Evolutionary conservation across 37 sponge, comb jelly and placozoan genomes (phyloP).

Genomic region (Axinella damicornis): DNA sequence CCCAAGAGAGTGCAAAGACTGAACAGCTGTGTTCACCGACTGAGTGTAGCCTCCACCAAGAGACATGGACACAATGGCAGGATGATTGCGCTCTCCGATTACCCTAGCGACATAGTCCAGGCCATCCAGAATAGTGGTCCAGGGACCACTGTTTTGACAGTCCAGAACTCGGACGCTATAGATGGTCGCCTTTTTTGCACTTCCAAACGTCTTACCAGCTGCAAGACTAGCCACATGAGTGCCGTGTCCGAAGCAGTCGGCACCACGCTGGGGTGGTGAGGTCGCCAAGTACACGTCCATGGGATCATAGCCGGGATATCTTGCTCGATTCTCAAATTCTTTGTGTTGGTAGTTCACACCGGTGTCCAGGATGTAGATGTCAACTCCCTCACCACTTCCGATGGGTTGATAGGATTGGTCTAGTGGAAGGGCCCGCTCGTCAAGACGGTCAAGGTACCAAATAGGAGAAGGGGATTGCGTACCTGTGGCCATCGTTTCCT

Average conservation of each 20-base stretch:
- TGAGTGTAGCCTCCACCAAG: slow-evolving; percentile 25
- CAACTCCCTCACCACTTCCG: slow-evolving; percentile 74
- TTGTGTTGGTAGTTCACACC: slow-evolving; percentile 74
- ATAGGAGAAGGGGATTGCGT: not conserved
- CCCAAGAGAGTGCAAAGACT: slow-evolving; percentile 30
- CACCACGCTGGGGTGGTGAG: slow-evolving; percentile 24
- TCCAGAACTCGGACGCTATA: slow-evolving; percentile 72
- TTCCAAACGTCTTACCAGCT: slow-evolving; percentile 63
- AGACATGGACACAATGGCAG: slow-evolving; percentile 72
- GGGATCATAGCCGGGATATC: slow-evolving; percentile 58
- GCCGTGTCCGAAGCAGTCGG: slow-evolving; percentile 78
- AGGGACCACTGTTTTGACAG: slow-evolving; percentile 53
- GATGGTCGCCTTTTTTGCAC: slow-evolving; percentile 47
- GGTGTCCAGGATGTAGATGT: slow-evolving; percentile 75
- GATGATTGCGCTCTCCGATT: slow-evolving; percentile 18
- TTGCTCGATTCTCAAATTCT: slow-evolving; percentile 55
- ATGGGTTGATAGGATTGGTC: slow-evolving; percentile 61
- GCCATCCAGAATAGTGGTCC: slow-evolving; percentile 49
- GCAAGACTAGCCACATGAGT: slow-evolving; percentile 79
- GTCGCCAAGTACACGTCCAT: slow-evolving; percentile 5
- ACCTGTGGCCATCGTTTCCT: slow-evolving; percentile 53
- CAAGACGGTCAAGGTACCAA: slow-evolving; percentile 75
- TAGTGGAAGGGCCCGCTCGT: slow-evolving; percentile 53
- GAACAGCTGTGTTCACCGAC: slow-evolving; percentile 45
- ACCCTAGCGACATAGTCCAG: slow-evolving; percentile 38